Base-by-base conservation (phyloP, 2,888 invertebrate species). In the Spilosoma lubricipeda region DNA sequence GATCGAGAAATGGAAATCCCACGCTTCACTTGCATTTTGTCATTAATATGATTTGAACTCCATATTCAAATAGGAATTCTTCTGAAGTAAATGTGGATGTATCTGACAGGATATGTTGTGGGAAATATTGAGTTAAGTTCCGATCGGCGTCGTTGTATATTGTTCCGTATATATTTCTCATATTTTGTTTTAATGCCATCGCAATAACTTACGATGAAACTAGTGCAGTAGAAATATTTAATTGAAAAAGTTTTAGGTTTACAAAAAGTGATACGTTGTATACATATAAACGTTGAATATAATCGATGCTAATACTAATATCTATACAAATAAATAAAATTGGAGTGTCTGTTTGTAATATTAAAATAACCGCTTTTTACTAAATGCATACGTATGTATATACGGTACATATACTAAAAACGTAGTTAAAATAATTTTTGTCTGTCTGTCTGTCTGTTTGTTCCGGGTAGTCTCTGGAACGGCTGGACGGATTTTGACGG, bases 31-130 rank as follows among this genome's bases (percentile, higher is more conserved):
- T 90, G 89, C 89, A 89, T 90, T 90, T 88, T 89, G 88, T 91
- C 93, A 92, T 93, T 93, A 93, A 93, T 93, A 90, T 90, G 91
- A 93, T 92, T 92, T 88, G 87, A 87, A 89, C 85, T 88, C 85
- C 82, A 86, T 81, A 85, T 89, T 91, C 84, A 85, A 87, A 86
- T 86, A 85, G 76, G 82, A 85, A 85, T 82, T 80, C 83, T 80
- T 80, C 80, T 67, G 71, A 71, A 70, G 77, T 76, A 76, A 78
- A 77, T 75, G 67, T 66, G 66, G 72, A 74, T 82, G 78, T 84
- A 68, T 74, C 39, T 70, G 80, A 82, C 73, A 76, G 79, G 82
- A 81, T 77, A 71, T 72, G 82, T 73, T 77, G 67, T 59, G 70
- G 70, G 20, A 36, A 70, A 84, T 80, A 80, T 85, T 76, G 75